phyloP scores from a whole-genome alignment of 2,797 vertebrate genomes.

The Diplodus puntazzo region DNA sequence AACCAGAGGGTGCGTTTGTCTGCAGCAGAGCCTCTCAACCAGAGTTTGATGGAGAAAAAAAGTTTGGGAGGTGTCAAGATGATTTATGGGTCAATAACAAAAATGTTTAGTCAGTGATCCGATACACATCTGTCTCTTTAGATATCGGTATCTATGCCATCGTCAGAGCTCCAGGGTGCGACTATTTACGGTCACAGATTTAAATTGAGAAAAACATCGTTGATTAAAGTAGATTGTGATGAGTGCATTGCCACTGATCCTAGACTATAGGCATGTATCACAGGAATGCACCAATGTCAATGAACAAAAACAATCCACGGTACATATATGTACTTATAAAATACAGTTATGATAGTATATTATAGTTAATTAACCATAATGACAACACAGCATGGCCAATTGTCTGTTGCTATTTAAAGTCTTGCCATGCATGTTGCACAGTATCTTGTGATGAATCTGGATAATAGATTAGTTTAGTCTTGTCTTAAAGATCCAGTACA shows the following conservation, averaged over 20 bases:
- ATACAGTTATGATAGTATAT: neutral
- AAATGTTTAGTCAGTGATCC: neutral
- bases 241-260: too few species aligned
- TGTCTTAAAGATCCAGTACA: conserved; percentile 7
- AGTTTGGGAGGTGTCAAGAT: neutral
- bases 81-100: neutral
- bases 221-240: neutral
- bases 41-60: neutral
- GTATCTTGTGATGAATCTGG: conserved; percentile 8
- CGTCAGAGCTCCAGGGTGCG: too few species aligned
- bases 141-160: neutral
- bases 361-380: neutral
- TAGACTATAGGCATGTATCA: neutral
- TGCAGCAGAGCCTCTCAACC: neutral
- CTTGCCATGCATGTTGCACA: neutral
- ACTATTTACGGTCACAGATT: neutral
- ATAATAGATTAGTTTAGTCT: conserved; percentile 23
- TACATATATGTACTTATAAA: neutral
- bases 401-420: conserved; percentile 4
- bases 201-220: neutral
- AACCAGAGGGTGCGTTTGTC: conserved; percentile 87
- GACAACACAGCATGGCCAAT: neutral
- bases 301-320: neutral
- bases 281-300: neutral
- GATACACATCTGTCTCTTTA: neutral